Percentiles rank a stretch among this genome's conserved stretches.
phyloP scores from a whole-genome alignment of 2,797 vertebrate species.

The Melanotaenia parkinsoni region DNA sequence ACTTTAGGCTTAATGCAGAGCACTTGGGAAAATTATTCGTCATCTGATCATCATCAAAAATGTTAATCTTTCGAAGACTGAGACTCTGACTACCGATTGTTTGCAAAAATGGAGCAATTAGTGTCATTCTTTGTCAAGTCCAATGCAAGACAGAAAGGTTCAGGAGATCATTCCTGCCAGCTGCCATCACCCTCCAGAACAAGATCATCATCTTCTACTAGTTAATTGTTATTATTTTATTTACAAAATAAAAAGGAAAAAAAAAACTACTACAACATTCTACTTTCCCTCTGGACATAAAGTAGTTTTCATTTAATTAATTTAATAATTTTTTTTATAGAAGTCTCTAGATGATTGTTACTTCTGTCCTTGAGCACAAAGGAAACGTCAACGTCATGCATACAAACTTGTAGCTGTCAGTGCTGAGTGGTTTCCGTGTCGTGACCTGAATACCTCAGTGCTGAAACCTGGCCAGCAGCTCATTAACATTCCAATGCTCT shows the following conservation, averaged over 20 bases:
- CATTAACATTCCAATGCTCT: conserved; percentile 81
- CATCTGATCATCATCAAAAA: background rate
- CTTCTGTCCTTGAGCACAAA: background rate
- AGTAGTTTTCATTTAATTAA: too few relatives aligned
- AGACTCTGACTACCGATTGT: background rate
- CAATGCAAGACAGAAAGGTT: too few relatives aligned
- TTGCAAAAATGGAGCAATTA: background rate
- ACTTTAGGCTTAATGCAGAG: conserved; percentile 36
- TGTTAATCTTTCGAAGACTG: background rate
- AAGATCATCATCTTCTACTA: too few relatives aligned
- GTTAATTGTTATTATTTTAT: too few relatives aligned
- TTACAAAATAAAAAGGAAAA: too few relatives aligned
- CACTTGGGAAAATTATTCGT: conserved; percentile 23
- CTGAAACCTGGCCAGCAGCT: conserved; percentile 69
- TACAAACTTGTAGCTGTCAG: conserved; percentile 23
- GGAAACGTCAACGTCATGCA: conserved; percentile 38
- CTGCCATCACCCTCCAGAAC: too few relatives aligned
- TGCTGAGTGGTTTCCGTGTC: conserved; percentile 67
- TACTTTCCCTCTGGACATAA: too few relatives aligned
- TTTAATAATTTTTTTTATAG: background rate
- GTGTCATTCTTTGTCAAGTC: too few relatives aligned
- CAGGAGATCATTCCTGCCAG: too few relatives aligned
- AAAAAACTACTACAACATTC: too few relatives aligned
- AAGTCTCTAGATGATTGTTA: conserved; percentile 5
- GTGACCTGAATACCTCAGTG: conserved; percentile 78